Evolutionary conservation across 2,888 invertebrate genomes (phyloP), one percentile per base, ranked within the genome.

Genomic region (Autographa gamma): DNA sequence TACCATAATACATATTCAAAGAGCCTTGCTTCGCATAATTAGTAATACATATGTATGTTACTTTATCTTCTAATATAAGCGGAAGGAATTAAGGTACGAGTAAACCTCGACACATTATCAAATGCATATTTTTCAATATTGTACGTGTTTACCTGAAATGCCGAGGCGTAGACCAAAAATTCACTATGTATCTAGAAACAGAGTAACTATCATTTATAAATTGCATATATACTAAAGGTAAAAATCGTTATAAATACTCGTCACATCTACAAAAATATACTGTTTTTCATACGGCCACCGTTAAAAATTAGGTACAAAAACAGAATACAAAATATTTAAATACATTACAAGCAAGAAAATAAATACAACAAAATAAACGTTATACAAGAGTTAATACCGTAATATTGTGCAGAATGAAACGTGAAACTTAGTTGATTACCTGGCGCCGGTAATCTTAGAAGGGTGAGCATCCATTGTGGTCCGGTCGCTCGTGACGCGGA

Each of bases 1-100:
- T 79, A 73, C 69, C 82, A 81, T 81, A 82, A 79, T 77, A 70
- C 66, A 78, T 80, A 81, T 80, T 81, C 80, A 80, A 63, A 65
- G 62, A 79, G 63, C 76, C 72, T 71, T 71, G 69, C 81, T 71
- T 72, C 68, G 76, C 76, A 63, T 75, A 69, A 72, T 75, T 76
- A 78, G 81, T 72, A 56, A 78, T 69, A 71, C 71, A 80, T 80
- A 80, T 60, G 32, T 7, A 16, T 78, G 78, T 69, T 69, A 66
- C 61, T 66, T 73, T 77, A 68, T 76, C 60, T 72, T 64, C 66
- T 64, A 67, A 76, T 71, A 76, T 63, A 72, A 67, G 71, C 76
- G 64, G 67, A 80, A 79, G 76, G 76, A 38, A 76, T 77, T 79
- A 77, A 59, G 59, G 80, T 32, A 65, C 14, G 25, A 0, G 59